Base-by-base conservation (phyloP, 2,797 vertebrate genomes). In the Pteropus rufus region DNA sequence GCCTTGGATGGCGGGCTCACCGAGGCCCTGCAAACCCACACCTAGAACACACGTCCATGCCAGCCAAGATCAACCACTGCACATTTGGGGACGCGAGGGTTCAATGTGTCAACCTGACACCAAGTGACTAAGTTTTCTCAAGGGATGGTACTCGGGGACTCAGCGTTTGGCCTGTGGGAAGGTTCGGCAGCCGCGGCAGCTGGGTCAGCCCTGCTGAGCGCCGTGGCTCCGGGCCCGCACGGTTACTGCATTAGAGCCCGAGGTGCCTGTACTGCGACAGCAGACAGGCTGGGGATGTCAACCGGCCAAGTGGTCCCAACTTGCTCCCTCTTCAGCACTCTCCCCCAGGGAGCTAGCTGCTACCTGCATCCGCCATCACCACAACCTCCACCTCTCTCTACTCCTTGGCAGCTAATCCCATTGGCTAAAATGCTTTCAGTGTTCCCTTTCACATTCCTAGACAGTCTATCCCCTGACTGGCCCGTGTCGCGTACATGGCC, bases 191-290 rank as follows among this genome's bases (percentile, higher is more conserved):
- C 89, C 8, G 24, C 16, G 9, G 36, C 0, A 26, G 31, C 46
- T 29, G 36, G 31, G 21, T 19, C 9, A 21, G 73, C 62, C 34
- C 39, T 49, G 14, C 36, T 2, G 62, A 44, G 34, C 3, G 0
- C 64, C 36, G 4, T 7, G 3, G 8, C 11, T 7, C 14, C n/a
- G 29, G 52, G 62, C 31, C 21, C n/a, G 18, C 8, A 0, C 0
- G 23, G 24, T 39, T 60, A 36, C 19, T 10, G 14, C 81, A 56
- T 6, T 23, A 4, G 26, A 64, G 54, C 31, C 56, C 52, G 39
- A 1, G 46, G 18, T 26, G 56, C 64, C 31, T 31, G 41, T 18
- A 34, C 26, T 5, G 7, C 60, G 5, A 56, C 21, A 86, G 36
- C 1, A 64, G 36, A 67, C 44, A 62, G 60, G 31, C 64, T 44